Evolutionary conservation across 1,140 invertebrate genomes (phyloP).

Genomic region (Aphelenchoides avenae): DNA sequence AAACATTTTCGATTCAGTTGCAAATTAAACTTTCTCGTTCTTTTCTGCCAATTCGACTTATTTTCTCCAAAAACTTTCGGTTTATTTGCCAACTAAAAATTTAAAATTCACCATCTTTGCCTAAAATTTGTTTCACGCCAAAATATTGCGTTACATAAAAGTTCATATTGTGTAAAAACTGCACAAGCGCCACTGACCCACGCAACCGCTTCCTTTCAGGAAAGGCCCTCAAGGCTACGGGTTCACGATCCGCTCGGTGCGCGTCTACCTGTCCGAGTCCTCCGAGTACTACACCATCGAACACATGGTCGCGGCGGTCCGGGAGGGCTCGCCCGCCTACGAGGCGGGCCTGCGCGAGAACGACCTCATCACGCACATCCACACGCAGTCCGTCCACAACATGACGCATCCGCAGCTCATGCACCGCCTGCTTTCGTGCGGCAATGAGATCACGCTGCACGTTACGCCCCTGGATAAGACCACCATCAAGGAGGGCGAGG

Average conservation of each 20-base stretch:
- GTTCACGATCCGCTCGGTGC: conserved; percentile 57
- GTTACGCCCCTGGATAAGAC: conserved; percentile 49
- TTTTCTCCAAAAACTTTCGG: neutral
- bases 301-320: conserved; percentile 54
- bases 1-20: too few relatives aligned
- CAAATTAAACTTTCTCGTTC: conserved; percentile 1
- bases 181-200: too few relatives aligned
- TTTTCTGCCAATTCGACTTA: neutral
- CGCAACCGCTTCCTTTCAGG: conserved; percentile 34
- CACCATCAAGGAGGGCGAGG: conserved; percentile 52
- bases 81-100: too few relatives aligned
- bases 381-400: conserved; percentile 56
- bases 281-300: conserved; percentile 59
- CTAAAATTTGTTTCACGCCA: too few relatives aligned
- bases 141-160: too few relatives aligned
- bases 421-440: conserved; percentile 54
- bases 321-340: conserved; percentile 47
- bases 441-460: conserved; percentile 48
- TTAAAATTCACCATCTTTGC: conserved; percentile 16
- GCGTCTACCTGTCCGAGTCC: conserved; percentile 53
- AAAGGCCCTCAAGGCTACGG: conserved; percentile 55
- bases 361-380: conserved; percentile 56
- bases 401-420: conserved; percentile 58
- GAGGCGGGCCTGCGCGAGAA: conserved; percentile 52
- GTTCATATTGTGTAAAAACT: too few relatives aligned